Evolutionary conservation across 2,113 vertebrate species (phyloP).

Genomic region (Recurvirostra avosetta): DNA sequence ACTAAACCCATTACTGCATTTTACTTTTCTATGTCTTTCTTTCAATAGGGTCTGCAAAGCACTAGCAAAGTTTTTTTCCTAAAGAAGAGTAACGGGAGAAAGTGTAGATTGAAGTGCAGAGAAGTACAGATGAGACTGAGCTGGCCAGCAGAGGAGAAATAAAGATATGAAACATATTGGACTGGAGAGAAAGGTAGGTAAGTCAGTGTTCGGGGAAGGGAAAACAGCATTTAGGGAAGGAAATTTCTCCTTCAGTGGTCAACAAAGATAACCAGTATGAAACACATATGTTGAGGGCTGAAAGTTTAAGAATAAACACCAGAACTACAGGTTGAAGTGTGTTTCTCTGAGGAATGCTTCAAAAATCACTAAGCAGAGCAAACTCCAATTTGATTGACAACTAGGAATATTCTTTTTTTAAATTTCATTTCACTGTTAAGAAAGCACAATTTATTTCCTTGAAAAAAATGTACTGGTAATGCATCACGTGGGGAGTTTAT

Average conservation of each 20-base stretch:
- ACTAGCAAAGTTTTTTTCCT: not conserved
- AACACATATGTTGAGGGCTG: not conserved
- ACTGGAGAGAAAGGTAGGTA: not conserved
- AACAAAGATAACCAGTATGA: not conserved
- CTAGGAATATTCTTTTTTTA: not conserved
- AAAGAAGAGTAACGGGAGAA: not conserved
- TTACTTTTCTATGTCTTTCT: not conserved
- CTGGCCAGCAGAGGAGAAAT: not conserved
- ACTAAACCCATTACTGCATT: not conserved
- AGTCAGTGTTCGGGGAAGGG: not conserved
- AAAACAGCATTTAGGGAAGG: not conserved
- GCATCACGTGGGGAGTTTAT: not conserved
- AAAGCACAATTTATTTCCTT: not conserved
- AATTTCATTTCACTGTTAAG: not conserved
- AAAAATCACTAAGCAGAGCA: not conserved
- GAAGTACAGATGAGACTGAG: not conserved
- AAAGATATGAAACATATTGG: not conserved
- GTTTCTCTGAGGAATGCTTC: not conserved
- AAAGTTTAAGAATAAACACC: not conserved
- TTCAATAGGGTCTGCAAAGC: not conserved
- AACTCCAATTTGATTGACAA: not conserved
- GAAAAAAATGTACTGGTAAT: not conserved
- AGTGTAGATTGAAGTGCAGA: not conserved
- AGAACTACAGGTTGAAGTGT: not conserved
- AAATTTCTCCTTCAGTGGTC: not conserved